These are phyloP conservation scores for Meloidogyne floridensis DNA, from an alignment of 1,140 invertebrate genomes.

Conservation along the genomic window DNA sequence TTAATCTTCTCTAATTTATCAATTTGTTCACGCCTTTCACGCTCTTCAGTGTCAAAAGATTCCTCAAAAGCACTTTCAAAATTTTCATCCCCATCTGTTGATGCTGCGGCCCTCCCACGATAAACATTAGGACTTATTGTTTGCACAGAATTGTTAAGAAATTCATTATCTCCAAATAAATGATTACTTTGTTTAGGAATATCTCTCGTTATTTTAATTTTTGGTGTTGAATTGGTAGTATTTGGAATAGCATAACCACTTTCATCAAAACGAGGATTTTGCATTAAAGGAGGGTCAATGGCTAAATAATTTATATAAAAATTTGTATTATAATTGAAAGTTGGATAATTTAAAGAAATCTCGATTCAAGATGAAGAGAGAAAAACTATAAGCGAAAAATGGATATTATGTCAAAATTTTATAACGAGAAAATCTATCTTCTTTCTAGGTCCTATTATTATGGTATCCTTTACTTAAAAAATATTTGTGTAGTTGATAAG, in stretches of 20 bases:
- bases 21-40: slow-evolving; percentile 10
- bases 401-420: too few relatives aligned
- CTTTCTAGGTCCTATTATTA: too few relatives aligned
- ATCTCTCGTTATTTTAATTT: neutral
- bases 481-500: too few relatives aligned
- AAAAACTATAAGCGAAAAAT: neutral
- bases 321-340: neutral
- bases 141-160: neutral
- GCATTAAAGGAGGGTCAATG: neutral
- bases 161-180: neutral
- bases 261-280: slow-evolving; percentile 2
- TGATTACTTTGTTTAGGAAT: neutral
- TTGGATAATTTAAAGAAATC: too few relatives aligned
- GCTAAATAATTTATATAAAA: neutral
- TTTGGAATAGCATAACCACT: slow-evolving; percentile 2
- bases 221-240: neutral
- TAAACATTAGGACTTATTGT: neutral
- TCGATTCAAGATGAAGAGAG: neutral
- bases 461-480: too few relatives aligned
- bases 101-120: neutral
- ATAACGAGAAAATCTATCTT: too few relatives aligned
- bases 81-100: slow-evolving; percentile 9
- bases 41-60: slow-evolving; percentile 20
- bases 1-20: neutral
- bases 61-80: slow-evolving; percentile 17